Evolutionary conservation across 2,888 invertebrate species (phyloP).

Genomic region (Drosophila kuntzei): DNA sequence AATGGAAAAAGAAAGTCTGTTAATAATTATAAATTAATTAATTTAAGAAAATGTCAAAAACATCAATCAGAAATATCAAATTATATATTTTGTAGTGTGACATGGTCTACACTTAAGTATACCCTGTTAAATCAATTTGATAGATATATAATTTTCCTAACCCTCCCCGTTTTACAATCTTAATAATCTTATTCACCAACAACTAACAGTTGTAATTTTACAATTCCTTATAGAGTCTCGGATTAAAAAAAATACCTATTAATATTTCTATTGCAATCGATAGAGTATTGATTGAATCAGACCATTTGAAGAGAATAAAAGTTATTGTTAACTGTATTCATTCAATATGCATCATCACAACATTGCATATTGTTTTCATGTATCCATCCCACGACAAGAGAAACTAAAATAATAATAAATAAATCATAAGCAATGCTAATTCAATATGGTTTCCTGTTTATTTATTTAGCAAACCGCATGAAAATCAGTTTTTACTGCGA

Average conservation of each 20-base stretch:
- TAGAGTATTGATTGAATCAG: background rate
- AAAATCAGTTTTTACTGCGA: background rate
- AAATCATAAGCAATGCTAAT: background rate
- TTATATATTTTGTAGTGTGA: too few species aligned
- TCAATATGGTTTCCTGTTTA: background rate
- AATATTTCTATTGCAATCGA: background rate
- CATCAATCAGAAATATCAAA: background rate
- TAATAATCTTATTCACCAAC: background rate
- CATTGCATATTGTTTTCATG: background rate
- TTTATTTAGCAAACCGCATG: background rate
- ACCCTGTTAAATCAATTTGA: background rate
- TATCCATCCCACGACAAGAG: background rate
- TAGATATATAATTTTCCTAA: background rate
- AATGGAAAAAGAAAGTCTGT: background rate
- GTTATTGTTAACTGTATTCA: background rate
- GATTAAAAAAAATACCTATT: background rate
- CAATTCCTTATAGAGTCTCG: too few species aligned
- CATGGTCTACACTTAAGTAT: too few species aligned
- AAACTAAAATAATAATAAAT: background rate
- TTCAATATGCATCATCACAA: background rate
- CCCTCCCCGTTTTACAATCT: background rate
- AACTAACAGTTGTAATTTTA: background rate
- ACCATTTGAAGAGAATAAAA: background rate
- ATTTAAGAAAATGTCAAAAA: too few species aligned
- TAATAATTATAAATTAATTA: background rate